Conservation (phyloP, 1,140 invertebrate genomes). For the Hormaphis cornu region DNA sequence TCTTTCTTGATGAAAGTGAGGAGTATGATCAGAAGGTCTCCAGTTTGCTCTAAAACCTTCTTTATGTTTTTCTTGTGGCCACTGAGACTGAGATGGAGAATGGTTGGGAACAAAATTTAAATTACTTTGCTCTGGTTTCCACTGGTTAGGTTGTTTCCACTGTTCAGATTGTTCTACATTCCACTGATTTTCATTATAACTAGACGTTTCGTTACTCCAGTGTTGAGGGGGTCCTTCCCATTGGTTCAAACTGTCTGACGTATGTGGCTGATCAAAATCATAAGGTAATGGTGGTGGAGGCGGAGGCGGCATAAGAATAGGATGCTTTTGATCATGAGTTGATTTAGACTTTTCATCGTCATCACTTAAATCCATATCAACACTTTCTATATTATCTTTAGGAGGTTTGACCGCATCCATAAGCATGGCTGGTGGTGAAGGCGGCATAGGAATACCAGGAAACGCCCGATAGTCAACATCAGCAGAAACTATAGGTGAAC, state of each 20-base stretch:
- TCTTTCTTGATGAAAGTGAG: too few relatives aligned
- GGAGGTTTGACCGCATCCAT: not conserved
- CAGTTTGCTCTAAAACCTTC: constrained; percentile 13
- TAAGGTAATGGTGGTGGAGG: constrained; percentile 11
- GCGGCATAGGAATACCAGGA: constrained; percentile 37
- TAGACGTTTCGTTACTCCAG: not conserved
- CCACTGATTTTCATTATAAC: constrained; percentile 15
- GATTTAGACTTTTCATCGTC: constrained; percentile 45
- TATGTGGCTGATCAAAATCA: constrained; percentile 5
- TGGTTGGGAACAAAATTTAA: not conserved
- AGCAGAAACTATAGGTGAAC: not conserved
- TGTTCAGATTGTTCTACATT: constrained; percentile 1
- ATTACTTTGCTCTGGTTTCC: constrained; percentile 4
- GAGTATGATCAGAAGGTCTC: too few relatives aligned
- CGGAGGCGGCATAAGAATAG: not conserved
- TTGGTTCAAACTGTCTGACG: not conserved
- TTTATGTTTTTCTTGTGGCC: not conserved
- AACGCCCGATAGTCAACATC: constrained; percentile 15
- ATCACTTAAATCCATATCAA: constrained; percentile 65
- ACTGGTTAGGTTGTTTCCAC: constrained; percentile 16
- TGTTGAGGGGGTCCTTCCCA: not conserved
- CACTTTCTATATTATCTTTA: constrained; percentile 52
- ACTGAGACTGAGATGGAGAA: not conserved
- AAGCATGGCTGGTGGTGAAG: constrained; percentile 17
- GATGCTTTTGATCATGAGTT: constrained; percentile 9